Evolutionary conservation across 2,888 invertebrate species (phyloP).

Genomic region (Troglohyphantes excavatus): DNA sequence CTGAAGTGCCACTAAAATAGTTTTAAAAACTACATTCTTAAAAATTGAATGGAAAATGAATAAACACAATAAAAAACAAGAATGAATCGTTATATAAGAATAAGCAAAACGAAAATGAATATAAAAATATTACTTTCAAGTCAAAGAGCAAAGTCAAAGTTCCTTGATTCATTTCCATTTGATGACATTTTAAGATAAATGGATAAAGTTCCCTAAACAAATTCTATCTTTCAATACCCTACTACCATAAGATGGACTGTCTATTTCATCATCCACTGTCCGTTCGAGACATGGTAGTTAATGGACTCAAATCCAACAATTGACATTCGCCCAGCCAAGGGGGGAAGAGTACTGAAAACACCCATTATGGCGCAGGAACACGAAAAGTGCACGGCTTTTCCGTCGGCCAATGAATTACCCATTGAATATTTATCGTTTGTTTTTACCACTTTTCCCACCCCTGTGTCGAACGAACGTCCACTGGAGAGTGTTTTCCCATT

Average conservation of each 20-base stretch:
- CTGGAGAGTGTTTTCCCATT: background rate
- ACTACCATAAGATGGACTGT: conserved; percentile 15
- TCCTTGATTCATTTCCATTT: background rate
- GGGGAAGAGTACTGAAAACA: conserved; percentile 3
- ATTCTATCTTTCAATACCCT: conserved; percentile 35
- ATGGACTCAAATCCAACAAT: conserved; percentile 60
- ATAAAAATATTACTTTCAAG: background rate
- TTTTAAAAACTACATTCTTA: too few species aligned
- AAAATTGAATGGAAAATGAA: too few species aligned
- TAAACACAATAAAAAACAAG: too few species aligned
- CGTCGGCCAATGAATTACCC: conserved; percentile 67
- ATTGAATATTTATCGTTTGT: conserved; percentile 77
- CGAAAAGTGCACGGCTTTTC: conserved; percentile 52
- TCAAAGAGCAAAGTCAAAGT: background rate
- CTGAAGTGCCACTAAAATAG: too few species aligned
- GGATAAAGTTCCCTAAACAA: conserved; percentile 6
- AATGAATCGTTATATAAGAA: too few species aligned
- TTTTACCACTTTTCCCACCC: conserved; percentile 55
- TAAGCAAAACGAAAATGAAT: too few species aligned
- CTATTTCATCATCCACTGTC: conserved; percentile 13
- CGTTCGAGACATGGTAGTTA: conserved; percentile 25
- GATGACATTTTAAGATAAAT: conserved; percentile 46
- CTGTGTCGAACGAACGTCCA: conserved; percentile 17
- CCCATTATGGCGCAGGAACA: conserved; percentile 65
- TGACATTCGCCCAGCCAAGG: conserved; percentile 12